Evolutionary conservation across 1,140 invertebrate species (phyloP), one percentile per base, ranked within the genome.

Genomic region (Oncopeltus fasciatus): DNA sequence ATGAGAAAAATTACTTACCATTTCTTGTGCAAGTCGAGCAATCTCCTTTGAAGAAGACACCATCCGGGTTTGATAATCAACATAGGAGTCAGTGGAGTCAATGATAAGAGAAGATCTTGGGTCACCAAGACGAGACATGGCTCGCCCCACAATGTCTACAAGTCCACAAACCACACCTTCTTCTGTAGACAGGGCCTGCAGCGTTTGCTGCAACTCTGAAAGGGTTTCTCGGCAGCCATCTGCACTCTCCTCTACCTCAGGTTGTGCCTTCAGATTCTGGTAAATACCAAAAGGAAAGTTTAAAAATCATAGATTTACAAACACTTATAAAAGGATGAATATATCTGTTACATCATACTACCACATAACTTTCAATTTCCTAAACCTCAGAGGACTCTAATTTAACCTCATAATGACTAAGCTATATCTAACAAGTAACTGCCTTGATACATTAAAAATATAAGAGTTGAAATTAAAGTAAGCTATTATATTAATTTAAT

Each of bases 11-110:
- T 5, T 21, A 59, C 74, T 78, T 70, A 89, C 88, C 85, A 98
- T 97, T 73, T 98, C 94, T 64, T 95, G 92, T 20, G 93, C 85
- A 56, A 95, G 79, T 59, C 87, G 78, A 0, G 92, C 91, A 64
- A 99, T 96, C 72, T 98, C 92, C 75, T 98, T 97, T 1, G 91
- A 86, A 43, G 84, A 81, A 64, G 85, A 83, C 2, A 98, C 92
- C 94, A 99, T 98, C 61, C 92, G 79, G 0, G 95, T 97, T 73
- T 99, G 96, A 74, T 94, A 96, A 74, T 98, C 93, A 2, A 96
- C 95, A 72, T 92, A 98, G 49, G 80, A 83, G 60, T 86, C 84
- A 38, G 66, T 29, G 61, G 58, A 62, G 43, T 67, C 60, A 18
- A 62, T 29, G 14, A 68, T 61, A 47, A 66, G 33, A 14, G 63